phyloP scores from a whole-genome alignment of 2,113 vertebrate genomes.

The Myotis brandtii region DNA sequence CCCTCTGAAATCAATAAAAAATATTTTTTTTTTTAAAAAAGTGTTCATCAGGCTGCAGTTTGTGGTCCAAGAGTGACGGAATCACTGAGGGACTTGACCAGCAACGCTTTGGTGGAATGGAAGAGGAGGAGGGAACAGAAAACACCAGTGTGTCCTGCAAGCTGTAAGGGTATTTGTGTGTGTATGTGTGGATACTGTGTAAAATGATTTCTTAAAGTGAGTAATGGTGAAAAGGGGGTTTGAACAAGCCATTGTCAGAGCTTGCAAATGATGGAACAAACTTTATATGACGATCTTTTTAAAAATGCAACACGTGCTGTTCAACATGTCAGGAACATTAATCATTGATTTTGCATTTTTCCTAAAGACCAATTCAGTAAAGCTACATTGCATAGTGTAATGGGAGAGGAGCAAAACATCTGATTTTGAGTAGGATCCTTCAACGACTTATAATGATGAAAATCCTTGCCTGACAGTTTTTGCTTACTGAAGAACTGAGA shows the following conservation, averaged over 20 bases:
- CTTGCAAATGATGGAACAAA: background rate
- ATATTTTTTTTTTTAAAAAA: too few relatives aligned
- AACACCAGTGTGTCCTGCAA: background rate
- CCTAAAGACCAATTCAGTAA: background rate
- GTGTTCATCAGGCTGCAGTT: background rate
- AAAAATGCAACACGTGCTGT: background rate
- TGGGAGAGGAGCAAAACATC: background rate
- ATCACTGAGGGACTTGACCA: background rate
- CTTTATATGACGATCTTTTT: background rate
- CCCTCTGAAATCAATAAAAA: too few relatives aligned
- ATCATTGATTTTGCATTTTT: background rate
- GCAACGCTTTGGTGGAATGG: background rate
- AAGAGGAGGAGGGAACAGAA: background rate
- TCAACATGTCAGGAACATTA: background rate
- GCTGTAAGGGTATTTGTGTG: background rate
- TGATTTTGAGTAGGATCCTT: background rate
- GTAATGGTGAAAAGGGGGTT: background rate
- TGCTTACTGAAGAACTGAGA: background rate
- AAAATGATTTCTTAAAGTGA: slow-evolving; percentile 27
- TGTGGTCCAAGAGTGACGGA: background rate
- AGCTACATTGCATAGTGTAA: background rate
- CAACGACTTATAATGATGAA: background rate
- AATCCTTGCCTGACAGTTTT: background rate
- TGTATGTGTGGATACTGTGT: background rate
- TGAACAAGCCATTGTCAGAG: background rate